Evolutionary conservation across 2,113 vertebrate genomes (phyloP).

Genomic region (Nestor notabilis): DNA sequence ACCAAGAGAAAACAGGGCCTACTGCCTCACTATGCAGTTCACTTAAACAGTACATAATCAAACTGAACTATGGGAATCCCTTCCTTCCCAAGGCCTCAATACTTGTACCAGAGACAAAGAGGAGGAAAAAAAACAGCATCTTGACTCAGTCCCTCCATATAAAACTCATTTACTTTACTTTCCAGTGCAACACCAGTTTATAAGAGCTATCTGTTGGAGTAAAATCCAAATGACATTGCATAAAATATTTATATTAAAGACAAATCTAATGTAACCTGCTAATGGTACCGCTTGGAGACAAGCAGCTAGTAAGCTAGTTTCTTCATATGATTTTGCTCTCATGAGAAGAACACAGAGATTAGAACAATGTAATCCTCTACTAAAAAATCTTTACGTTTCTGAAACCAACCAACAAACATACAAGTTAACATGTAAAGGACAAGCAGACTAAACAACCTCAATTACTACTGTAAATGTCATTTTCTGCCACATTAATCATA

Average conservation of each 20-base stretch:
- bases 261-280: neutral
- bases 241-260: neutral
- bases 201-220: neutral
- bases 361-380: neutral
- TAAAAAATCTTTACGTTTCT: neutral
- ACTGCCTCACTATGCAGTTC: neutral
- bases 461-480: neutral
- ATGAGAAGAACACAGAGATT: neutral
- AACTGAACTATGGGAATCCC: neutral
- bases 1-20: neutral
- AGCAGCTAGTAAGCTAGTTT: neutral
- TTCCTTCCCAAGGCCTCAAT: neutral
- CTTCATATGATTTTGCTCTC: neutral
- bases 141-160: neutral
- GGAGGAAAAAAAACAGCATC: neutral
- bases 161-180: neutral
- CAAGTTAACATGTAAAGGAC: neutral
- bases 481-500: slow-evolving; percentile 38
- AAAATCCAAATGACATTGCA: neutral
- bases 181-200: rapidly evolving
- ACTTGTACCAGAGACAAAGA: neutral
- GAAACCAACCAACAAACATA: neutral
- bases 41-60: neutral
- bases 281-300: neutral
- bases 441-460: neutral